phyloP scores from a whole-genome alignment of 1,140 invertebrate species.

The Lutraria rhynchaena region DNA sequence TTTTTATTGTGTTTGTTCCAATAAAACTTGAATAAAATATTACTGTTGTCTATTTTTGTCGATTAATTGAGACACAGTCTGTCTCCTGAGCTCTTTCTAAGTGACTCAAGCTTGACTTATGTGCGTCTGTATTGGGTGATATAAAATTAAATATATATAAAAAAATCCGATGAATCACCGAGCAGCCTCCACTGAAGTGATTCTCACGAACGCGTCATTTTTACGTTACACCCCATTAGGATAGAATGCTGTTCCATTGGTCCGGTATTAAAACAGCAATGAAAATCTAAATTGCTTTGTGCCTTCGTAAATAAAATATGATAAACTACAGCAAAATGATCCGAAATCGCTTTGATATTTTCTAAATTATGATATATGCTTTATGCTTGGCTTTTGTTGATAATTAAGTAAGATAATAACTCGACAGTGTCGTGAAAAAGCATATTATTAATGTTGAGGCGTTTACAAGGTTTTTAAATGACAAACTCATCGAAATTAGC shows the following conservation, averaged over 20 bases:
- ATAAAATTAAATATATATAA: conserved; percentile 12
- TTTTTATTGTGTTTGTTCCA: no score
- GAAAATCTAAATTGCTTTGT: conserved; percentile 57
- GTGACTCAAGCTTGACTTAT: conserved; percentile 5
- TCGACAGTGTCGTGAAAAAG: neutral
- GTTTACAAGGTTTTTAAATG: conserved; percentile 24
- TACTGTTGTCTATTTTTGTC: no score
- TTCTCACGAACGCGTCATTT: conserved; percentile 43
- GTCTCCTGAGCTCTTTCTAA: no score
- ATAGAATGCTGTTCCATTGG: conserved; percentile 51
- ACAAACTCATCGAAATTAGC: neutral
- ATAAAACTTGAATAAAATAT: no score
- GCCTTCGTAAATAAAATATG: conserved; percentile 58
- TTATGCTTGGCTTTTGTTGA: conserved; percentile 27
- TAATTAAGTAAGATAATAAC: conserved; percentile 34
- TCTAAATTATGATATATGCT: conserved; percentile 52
- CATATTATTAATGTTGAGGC: conserved; percentile 40
- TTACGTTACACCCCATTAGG: conserved; percentile 50
- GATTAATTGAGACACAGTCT: no score
- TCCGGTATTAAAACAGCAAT: conserved; percentile 50
- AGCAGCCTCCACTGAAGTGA: conserved; percentile 19
- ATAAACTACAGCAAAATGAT: conserved; percentile 41
- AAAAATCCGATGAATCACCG: conserved; percentile 6
- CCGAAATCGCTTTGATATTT: conserved; percentile 53
- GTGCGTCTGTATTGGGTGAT: conserved; percentile 3